Conservation (phyloP, 2,113 vertebrate species). For the Tyrannus savana region DNA sequence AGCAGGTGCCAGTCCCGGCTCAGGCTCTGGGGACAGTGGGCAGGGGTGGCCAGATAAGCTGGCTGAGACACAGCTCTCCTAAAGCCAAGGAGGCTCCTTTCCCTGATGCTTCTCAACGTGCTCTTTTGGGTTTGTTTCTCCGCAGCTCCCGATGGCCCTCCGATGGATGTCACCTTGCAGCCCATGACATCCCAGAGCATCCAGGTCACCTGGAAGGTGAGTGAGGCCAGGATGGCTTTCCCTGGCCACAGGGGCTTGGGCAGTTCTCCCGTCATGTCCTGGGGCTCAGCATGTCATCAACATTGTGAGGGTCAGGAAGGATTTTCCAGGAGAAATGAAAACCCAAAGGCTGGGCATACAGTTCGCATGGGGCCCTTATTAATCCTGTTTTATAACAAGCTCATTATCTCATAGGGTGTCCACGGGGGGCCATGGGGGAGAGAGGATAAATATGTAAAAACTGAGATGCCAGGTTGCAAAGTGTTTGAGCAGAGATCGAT, state of each 20-base stretch:
- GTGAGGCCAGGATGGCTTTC: accelerated
- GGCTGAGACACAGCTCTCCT: not conserved
- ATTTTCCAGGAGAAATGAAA: not conserved
- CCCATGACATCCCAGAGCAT: constrained; percentile 97
- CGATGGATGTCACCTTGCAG: constrained; percentile 94
- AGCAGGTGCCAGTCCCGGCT: constrained; percentile 78
- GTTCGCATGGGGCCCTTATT: not conserved
- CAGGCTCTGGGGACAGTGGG: not conserved
- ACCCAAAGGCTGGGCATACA: not conserved
- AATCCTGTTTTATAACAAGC: not conserved
- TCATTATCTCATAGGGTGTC: not conserved
- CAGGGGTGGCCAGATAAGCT: not conserved
- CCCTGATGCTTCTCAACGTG: not conserved
- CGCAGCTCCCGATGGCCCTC: constrained; percentile 93
- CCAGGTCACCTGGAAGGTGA: constrained; percentile 97
- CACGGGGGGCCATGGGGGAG: not conserved
- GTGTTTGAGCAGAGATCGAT: constrained; percentile 45
- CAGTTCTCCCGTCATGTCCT: not conserved
- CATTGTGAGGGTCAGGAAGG: not conserved
- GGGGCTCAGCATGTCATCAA: accelerated
- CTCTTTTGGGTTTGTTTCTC: not conserved
- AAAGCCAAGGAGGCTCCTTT: too few relatives aligned
- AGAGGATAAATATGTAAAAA: not conserved
- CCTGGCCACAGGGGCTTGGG: accelerated
- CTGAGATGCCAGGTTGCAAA: not conserved